phyloP scores from a whole-genome alignment of 2,797 vertebrate species.

The Brachymystax lenok region DNA sequence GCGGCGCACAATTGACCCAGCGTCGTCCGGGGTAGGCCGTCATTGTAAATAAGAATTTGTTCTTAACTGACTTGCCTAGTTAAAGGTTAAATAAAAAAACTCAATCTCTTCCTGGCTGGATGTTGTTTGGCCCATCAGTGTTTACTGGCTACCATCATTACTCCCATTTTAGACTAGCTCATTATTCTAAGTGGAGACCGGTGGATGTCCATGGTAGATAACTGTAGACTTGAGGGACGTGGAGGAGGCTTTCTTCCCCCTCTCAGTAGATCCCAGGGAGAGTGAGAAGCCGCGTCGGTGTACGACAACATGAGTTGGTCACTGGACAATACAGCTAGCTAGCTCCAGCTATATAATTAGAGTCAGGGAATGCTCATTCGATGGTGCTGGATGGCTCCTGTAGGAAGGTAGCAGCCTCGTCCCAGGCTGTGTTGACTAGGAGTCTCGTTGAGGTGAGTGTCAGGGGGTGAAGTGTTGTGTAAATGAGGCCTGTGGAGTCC shows the following conservation, averaged over 20 bases:
- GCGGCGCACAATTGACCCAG: too few species aligned
- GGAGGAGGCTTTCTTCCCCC: conserved; percentile 13
- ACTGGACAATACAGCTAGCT: not conserved
- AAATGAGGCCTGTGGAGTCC: conserved; percentile 46
- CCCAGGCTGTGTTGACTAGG: conserved; percentile 15
- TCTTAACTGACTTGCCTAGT: too few species aligned
- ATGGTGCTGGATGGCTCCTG: conserved; percentile 1
- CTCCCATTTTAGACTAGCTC: conserved; percentile 51
- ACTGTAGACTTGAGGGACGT: not conserved
- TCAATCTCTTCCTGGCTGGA: conserved; percentile 26
- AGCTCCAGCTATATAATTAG: not conserved
- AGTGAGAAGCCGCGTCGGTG: not conserved
- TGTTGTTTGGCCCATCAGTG: conserved; percentile 55
- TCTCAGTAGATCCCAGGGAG: not conserved
- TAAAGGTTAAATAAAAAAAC: too few species aligned
- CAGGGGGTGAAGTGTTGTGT: conserved; percentile 9
- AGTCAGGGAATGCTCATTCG: conserved; percentile 27
- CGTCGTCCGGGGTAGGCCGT: too few species aligned
- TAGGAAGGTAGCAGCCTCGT: not conserved
- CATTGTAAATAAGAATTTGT: too few species aligned
- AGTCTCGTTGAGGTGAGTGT: conserved; percentile 1
- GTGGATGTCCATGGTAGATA: conserved; percentile 28
- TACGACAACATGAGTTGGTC: not conserved
- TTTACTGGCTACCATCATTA: conserved; percentile 47
- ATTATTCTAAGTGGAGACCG: conserved; percentile 53